Percentiles rank a stretch among this genome's conserved stretches.
phyloP scores from a whole-genome alignment of 2,888 invertebrate species.

The Hermaeophaga mercurialis region DNA sequence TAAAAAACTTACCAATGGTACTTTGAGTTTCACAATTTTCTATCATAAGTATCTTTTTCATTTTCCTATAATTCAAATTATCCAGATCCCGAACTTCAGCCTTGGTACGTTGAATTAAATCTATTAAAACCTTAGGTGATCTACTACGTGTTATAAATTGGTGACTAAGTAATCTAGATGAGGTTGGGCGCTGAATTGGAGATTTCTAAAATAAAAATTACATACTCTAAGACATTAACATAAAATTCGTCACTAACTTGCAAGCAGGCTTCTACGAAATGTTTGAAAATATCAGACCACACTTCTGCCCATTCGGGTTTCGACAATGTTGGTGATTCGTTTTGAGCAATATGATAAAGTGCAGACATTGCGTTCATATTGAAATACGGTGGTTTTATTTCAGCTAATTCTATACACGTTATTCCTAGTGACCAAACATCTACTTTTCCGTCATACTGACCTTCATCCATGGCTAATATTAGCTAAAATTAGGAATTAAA shows the following conservation, averaged over 20 bases:
- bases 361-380: slow-evolving; percentile 99
- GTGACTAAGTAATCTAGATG: slow-evolving; percentile 84
- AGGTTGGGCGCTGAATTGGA: slow-evolving; percentile 86
- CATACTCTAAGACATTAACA: too few relatives aligned
- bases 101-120: slow-evolving; percentile 93
- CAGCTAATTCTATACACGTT: slow-evolving; percentile 98
- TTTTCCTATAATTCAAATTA: slow-evolving; percentile 93
- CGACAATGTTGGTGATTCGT: slow-evolving; percentile 92
- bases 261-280: slow-evolving; percentile 95
- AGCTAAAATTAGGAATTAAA: slow-evolving; percentile 59
- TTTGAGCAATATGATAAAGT: slow-evolving; percentile 99
- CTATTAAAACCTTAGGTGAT: slow-evolving; percentile 84
- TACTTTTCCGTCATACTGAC: slow-evolving; percentile 98
- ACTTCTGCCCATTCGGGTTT: slow-evolving; percentile 85
- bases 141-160: slow-evolving; percentile 82
- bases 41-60: slow-evolving; percentile 98
- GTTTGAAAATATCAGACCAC: slow-evolving; percentile 69
- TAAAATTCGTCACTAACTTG: slow-evolving; percentile 45
- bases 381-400: slow-evolving; percentile 98
- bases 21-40: slow-evolving; percentile 89
- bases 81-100: slow-evolving; percentile 95
- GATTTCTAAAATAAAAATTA: slow-evolving; percentile 70
- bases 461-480: slow-evolving; percentile 99
- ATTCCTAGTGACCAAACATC: slow-evolving; percentile 99
- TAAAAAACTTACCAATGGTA: slow-evolving; percentile 72